phyloP scores from a whole-genome alignment of 2,888 invertebrate genomes.

The Hirtodrosophila confusa region DNA sequence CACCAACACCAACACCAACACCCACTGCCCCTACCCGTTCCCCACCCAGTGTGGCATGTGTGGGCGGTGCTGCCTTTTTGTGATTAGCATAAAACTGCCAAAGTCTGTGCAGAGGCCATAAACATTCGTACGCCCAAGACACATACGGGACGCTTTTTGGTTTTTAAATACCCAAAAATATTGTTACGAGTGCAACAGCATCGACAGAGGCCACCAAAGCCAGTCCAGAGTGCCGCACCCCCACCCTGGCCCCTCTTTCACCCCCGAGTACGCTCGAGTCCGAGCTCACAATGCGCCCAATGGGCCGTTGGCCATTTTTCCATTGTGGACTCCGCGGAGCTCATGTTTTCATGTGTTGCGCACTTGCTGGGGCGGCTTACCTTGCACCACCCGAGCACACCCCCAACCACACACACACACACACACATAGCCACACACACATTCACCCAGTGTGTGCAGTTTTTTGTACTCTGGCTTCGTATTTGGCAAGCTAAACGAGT shows the following conservation, averaged over 20 bases:
- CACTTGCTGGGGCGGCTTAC: constrained; percentile 60
- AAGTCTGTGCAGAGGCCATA: constrained; percentile 68
- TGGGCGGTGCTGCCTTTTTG: constrained; percentile 59
- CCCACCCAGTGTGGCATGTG: constrained; percentile 19
- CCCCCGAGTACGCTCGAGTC: constrained; percentile 8
- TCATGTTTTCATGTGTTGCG: constrained; percentile 70
- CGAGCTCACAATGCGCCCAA: constrained; percentile 61
- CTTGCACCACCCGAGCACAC: constrained; percentile 39
- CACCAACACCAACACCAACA: not conserved
- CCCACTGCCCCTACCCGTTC: no score
- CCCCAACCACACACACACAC: constrained; percentile 9
- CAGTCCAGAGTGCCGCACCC: constrained; percentile 1
- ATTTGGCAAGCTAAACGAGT: constrained; percentile 77
- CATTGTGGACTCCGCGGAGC: constrained; percentile 36
- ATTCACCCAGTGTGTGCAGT: constrained; percentile 16
- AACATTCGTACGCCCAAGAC: constrained; percentile 51
- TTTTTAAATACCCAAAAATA: constrained; percentile 72
- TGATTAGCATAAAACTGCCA: constrained; percentile 79
- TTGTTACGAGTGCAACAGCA: constrained; percentile 60
- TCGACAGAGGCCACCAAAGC: constrained; percentile 25
- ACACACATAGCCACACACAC: constrained; percentile 9
- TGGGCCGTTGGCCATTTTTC: constrained; percentile 47
- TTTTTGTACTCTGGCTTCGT: constrained; percentile 46
- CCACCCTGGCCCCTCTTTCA: not conserved
- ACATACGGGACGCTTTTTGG: constrained; percentile 43